Evolutionary conservation across 2,888 invertebrate genomes (phyloP).

Genomic region (Dioctria linearis): DNA sequence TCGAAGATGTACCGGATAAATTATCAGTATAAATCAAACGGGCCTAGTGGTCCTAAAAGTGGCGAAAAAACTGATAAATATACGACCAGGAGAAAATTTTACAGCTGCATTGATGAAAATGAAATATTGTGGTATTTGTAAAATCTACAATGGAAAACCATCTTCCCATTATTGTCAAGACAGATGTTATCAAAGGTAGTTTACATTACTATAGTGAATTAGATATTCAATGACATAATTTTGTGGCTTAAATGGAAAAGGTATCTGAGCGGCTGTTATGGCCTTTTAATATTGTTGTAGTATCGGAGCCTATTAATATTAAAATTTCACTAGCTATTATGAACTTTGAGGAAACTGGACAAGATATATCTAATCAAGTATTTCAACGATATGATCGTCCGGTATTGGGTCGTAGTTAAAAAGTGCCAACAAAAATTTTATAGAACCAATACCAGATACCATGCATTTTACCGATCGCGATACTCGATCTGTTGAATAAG

Average conservation of each 20-base stretch:
- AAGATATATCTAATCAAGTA: conserved; percentile 89
- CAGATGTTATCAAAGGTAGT: no score
- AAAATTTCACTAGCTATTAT: conserved; percentile 99
- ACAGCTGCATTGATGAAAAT: no score
- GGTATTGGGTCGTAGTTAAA: conserved; percentile 73
- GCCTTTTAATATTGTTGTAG: conserved; percentile 96
- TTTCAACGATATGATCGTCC: conserved; percentile 91
- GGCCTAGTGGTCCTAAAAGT: conserved; percentile 91
- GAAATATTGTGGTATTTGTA: no score
- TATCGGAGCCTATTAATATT: conserved; percentile 95
- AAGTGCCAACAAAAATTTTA: no score
- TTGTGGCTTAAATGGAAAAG: conserved; percentile 88
- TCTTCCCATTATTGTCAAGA: no score
- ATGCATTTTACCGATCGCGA: no score
- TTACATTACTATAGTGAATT: conserved; percentile 88
- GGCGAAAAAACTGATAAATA: conserved; percentile 82
- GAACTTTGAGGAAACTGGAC: conserved; percentile 94
- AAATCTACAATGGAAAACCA: no score
- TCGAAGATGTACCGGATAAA: conserved; percentile 95
- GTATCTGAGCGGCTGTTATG: conserved; percentile 91
- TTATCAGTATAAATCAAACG: conserved; percentile 89
- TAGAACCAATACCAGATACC: no score
- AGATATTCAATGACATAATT: conserved; percentile 89
- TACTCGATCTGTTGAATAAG: no score
- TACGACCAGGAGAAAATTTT: no score